Base-by-base conservation (phyloP, 2,113 vertebrate genomes). In the Psammodynastes pulverulentus region DNA sequence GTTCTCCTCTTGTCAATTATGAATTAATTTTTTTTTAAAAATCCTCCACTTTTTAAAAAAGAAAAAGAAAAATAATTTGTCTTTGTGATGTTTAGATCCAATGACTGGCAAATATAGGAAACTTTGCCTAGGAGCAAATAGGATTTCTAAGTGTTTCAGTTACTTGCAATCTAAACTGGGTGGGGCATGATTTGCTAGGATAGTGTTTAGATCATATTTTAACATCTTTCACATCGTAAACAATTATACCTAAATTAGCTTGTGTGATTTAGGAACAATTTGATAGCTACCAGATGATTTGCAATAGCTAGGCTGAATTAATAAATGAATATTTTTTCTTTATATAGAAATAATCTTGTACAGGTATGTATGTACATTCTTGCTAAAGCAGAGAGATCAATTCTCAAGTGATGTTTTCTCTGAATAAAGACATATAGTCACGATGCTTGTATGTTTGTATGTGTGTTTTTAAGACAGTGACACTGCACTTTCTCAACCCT, bases 161-260 rank as follows among this genome's bases (percentile, higher is more conserved):
- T 90, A 92, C 93, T 93, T 93, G 94, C 91, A 93, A 95, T 87
- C 90, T 89, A 95, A 51, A 67, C 86, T 93, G 95, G 93, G 95
- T 95, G 95, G 95, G 95, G 91, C 96, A 96, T 95, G 95, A 95
- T 98, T 21, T 43, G n/a, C 19, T 91, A 92, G 90, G 95, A 2
- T 79, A 93, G 0, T 90, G 87, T 2, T 93, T 93, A 24, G 62
- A 19, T 24, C 72, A 93, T 72, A 6, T 94, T 84, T 45, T 91
- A 53, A 46, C 21, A 62, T 86, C 19, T 1, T 8, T 24, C 26
- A 19, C 45, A 21, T 54, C 94, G 67, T 89, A 87, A 92, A 93
- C 84, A 34, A 23, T 46, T 7, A 9, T 86, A 26, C 34, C 87
- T n/a, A 58, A 39, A 26, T 5, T 84, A 91, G 85, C 90, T 91